Conservation (phyloP, 2,888 invertebrate species). For the Drosophila neotestacea region DNA sequence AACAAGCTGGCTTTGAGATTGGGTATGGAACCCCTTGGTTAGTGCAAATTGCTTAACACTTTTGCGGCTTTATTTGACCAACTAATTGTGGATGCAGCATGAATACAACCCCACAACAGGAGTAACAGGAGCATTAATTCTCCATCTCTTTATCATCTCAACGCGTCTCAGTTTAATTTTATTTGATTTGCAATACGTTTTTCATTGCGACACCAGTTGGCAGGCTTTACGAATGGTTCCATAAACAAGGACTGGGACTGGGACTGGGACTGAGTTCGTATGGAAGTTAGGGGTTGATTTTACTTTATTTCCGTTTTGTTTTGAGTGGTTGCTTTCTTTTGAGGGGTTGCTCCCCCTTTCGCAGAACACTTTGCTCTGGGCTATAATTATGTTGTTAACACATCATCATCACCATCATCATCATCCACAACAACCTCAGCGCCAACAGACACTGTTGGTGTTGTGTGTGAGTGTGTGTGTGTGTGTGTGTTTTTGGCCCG, state of each 20-base stretch:
- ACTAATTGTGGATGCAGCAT: slow-evolving; percentile 70
- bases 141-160: not conserved
- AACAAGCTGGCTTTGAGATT: not conserved
- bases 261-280: slow-evolving; percentile 13
- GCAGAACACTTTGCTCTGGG: slow-evolving; percentile 73
- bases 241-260: slow-evolving; percentile 24
- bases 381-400: slow-evolving; percentile 84
- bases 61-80: slow-evolving; percentile 79
- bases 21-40: slow-evolving; percentile 39
- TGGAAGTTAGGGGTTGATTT: slow-evolving; percentile 68
- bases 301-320: slow-evolving; percentile 75
- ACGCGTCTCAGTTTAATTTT: slow-evolving; percentile 75
- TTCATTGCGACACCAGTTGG: slow-evolving; percentile 71
- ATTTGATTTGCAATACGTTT: slow-evolving; percentile 81
- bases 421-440: slow-evolving; percentile 39
- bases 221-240: slow-evolving; percentile 16
- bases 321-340: slow-evolving; percentile 62
- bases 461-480: slow-evolving; percentile 21
- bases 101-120: slow-evolving; percentile 33
- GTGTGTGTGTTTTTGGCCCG: slow-evolving; percentile 50
- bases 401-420: slow-evolving; percentile 76
- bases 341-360: slow-evolving; percentile 65
- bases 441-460: slow-evolving; percentile 29
- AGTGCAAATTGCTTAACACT: slow-evolving; percentile 79
- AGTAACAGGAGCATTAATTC: not conserved